Conservation (phyloP, 2,888 invertebrate genomes). For the Amphipoea oculea region DNA sequence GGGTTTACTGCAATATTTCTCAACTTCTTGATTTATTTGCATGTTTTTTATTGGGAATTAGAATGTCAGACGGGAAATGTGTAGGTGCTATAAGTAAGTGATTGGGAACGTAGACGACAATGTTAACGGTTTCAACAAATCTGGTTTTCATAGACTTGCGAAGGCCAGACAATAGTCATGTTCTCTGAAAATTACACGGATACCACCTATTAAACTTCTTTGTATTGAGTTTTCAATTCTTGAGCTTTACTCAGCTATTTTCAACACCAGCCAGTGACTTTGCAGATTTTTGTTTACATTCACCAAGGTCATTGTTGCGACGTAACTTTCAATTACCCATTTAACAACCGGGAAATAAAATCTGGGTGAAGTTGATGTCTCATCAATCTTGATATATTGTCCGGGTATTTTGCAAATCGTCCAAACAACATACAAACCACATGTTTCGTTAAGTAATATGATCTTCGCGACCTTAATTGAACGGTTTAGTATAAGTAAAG, state of each 20-base stretch:
- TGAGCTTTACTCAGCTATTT: conserved; percentile 11
- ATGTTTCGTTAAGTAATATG: conserved; percentile 16
- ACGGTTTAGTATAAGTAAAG: conserved; percentile 11
- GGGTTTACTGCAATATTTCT: conserved; percentile 44
- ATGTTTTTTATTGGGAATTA: conserved; percentile 41
- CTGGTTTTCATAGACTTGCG: not conserved
- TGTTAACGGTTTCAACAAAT: not conserved
- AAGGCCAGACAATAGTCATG: not conserved
- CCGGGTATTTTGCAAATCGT: conserved; percentile 44
- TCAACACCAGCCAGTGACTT: conserved; percentile 25
- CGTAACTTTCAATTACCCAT: conserved; percentile 28
- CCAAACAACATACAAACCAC: not conserved
- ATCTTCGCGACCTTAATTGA: conserved; percentile 22
- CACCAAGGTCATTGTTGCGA: conserved; percentile 36
- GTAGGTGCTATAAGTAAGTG: not conserved
- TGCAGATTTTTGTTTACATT: conserved; percentile 19
- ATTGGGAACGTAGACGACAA: not conserved
- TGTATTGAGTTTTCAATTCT: not conserved
- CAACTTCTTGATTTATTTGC: conserved; percentile 36
- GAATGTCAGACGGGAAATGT: conserved; percentile 37
- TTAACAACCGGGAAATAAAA: conserved; percentile 32
- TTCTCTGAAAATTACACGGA: conserved; percentile 3
- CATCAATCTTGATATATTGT: conserved; percentile 18
- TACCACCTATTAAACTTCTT: not conserved
- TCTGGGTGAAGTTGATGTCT: conserved; percentile 1